Base-by-base conservation (phyloP, 2,888 invertebrate genomes). In the Agonopterix arenella region DNA sequence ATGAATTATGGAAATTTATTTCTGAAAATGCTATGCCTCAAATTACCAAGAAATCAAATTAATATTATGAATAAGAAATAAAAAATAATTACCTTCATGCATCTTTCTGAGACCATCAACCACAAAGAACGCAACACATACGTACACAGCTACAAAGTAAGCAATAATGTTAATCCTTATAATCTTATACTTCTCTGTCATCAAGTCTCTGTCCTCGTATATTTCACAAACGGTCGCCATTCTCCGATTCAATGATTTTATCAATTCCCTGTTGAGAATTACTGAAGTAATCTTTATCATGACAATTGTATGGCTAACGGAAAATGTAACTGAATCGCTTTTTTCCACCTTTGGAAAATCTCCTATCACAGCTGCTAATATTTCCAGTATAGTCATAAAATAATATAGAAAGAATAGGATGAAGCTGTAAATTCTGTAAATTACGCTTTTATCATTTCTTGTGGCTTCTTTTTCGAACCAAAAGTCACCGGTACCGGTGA, bases 321-420 rank as follows among this genome's bases (percentile, higher is more conserved):
- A 75, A 36, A 88, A 81, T n/a, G 80, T 75, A 1, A 81, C 62
- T 0, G 76, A 73, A 54, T 89, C 88, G 44, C 77, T 70, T 59
- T 77, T 76, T 56, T 88, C 85, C 51, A 84, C 82, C 48, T 75
- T 68, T 8, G 89, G 84, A 56, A 84, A 81, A 43, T 74, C 65
- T 1, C 83, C 84, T 49, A 72, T 60, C 11, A 72, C 41, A 1
- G 73, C 80, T 0, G 79, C 86, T 66, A 83, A 67, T 46, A 82
- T 76, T 70, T 89, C 89, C 45, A 86, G 64, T 51, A 80, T 48
- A 36, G 85, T 84, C 76, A 84, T 70, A 46, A 68, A 63, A 47
- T 66, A 65, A 58, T 80, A 88, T 16, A 69, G 53, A 44, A 68
- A 62, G 55, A 80, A 73, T 53, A 83, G 55, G 40, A 68, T 42